These are phyloP conservation scores for Peucedramus taeniatus DNA, from an alignment of 2,113 vertebrate species.

Conservation along the genomic window DNA sequence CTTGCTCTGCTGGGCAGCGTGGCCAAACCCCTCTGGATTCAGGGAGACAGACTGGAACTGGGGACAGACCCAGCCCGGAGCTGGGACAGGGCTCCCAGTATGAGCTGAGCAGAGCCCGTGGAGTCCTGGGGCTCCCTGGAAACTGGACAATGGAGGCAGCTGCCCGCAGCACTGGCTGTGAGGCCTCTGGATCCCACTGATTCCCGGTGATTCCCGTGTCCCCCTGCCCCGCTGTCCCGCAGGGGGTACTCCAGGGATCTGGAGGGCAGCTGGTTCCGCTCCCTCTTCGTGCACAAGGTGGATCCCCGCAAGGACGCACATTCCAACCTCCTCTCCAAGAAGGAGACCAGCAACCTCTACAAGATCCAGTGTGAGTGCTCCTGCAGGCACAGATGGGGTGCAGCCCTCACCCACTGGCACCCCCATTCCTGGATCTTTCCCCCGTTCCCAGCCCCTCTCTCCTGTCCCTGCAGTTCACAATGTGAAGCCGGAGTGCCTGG, in stretches of 20 bases:
- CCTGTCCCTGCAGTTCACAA: conserved; percentile 85
- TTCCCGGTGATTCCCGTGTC: background rate
- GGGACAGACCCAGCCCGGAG: background rate
- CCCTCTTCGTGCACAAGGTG: conserved; percentile 90
- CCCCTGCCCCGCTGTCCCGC: background rate
- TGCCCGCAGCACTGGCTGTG: background rate
- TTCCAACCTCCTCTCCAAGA: conserved; percentile 95
- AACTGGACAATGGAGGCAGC: background rate
- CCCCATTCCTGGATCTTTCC: fast-evolving
- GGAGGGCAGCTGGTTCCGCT: conserved; percentile 90
- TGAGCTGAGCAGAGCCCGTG: fast-evolving
- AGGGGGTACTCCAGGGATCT: conserved; percentile 81
- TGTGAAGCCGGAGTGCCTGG: conserved; percentile 91
- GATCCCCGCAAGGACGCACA: conserved; percentile 94
- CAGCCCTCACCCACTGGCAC: fast-evolving
- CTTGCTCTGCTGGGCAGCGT: background rate
- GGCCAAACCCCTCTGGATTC: background rate
- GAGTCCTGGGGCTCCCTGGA: background rate
- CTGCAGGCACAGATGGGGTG: fast-evolving
- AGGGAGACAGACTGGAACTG: background rate
- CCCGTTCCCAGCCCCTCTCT: background rate
- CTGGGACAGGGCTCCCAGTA: background rate
- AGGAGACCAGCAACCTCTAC: conserved; percentile 92
- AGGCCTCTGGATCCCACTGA: background rate
- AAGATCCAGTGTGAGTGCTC: conserved; percentile 90